phyloP scores from a whole-genome alignment of 2,113 vertebrate species.

The Gnathonemus echidnorhynchus region DNA sequence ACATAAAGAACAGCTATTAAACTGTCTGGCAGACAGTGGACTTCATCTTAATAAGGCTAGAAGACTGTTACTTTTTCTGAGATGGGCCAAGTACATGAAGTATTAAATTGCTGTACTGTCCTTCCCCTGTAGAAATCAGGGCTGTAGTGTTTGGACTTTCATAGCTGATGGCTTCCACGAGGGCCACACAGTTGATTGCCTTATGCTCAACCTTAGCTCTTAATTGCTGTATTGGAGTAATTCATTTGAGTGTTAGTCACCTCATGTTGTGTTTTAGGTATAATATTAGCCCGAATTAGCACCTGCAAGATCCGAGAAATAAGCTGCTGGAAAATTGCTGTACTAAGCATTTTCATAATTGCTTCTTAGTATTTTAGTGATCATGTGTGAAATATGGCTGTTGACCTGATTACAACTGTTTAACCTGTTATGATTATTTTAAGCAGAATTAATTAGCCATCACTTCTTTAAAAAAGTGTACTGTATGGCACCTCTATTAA shows the following conservation, averaged over 20 bases:
- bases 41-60: constrained; percentile 76
- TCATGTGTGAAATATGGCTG: background rate
- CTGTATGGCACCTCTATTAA: background rate
- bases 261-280: background rate
- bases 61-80: constrained; percentile 53
- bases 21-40: constrained; percentile 66
- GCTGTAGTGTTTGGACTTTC: constrained; percentile 11
- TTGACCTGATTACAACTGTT: background rate
- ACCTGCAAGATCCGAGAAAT: background rate
- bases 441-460: constrained; percentile 2
- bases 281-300: background rate
- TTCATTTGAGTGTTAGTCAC: background rate
- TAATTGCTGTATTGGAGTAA: background rate
- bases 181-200: background rate
- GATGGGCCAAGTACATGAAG: constrained; percentile 42
- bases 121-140: constrained; percentile 45
- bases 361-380: background rate
- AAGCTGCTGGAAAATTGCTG: background rate
- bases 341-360: background rate
- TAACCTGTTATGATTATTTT: background rate
- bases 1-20: constrained; percentile 75
- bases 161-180: constrained; percentile 10
- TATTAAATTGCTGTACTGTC: constrained; percentile 51
- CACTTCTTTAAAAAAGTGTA: background rate
- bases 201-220: background rate